Conservation (phyloP, 2,113 vertebrate genomes). For the Mugil cephalus region DNA sequence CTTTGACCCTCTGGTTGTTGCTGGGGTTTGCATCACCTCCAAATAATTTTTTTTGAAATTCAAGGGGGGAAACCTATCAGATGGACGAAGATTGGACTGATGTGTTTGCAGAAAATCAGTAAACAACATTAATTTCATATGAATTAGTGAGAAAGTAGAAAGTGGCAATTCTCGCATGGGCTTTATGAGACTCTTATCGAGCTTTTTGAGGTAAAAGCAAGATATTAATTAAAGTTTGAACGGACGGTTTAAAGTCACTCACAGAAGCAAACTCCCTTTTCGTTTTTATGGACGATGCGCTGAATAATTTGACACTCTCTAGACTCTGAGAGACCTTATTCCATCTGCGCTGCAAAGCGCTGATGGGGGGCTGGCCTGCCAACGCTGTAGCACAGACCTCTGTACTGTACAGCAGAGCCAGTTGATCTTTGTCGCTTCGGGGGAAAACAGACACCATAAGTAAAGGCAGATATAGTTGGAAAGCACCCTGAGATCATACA, state of each 20-base stretch:
- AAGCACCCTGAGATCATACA: conserved; percentile 77
- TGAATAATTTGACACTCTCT: conserved; percentile 54
- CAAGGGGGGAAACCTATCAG: conserved; percentile 74
- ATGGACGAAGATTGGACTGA: conserved; percentile 75
- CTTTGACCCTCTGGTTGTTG: conserved; percentile 76
- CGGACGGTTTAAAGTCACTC: conserved; percentile 57
- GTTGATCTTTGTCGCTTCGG: conserved; percentile 83
- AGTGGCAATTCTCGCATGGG: conserved; percentile 68
- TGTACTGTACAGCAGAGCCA: conserved; percentile 59
- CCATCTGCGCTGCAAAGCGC: conserved; percentile 30
- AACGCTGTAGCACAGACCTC: conserved; percentile 36
- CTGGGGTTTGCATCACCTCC: conserved; percentile 82
- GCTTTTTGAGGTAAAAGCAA: conserved; percentile 48
- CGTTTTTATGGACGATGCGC: conserved; percentile 35
- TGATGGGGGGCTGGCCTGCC: conserved; percentile 35
- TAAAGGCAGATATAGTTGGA: conserved; percentile 70
- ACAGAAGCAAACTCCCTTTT: conserved; percentile 32
- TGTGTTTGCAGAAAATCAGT: conserved; percentile 79
- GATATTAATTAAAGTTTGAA: conserved; percentile 60
- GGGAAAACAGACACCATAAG: conserved; percentile 72
- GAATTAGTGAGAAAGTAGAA: conserved; percentile 68
- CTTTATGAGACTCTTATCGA: conserved; percentile 47
- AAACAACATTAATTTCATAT: conserved; percentile 83
- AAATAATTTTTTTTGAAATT: conserved; percentile 72
- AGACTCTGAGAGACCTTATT: conserved; percentile 38